These are phyloP conservation scores for Hormiphora californensis DNA, from an alignment of 37 sponge, comb jelly and placozoan species.

Conservation along the genomic window DNA sequence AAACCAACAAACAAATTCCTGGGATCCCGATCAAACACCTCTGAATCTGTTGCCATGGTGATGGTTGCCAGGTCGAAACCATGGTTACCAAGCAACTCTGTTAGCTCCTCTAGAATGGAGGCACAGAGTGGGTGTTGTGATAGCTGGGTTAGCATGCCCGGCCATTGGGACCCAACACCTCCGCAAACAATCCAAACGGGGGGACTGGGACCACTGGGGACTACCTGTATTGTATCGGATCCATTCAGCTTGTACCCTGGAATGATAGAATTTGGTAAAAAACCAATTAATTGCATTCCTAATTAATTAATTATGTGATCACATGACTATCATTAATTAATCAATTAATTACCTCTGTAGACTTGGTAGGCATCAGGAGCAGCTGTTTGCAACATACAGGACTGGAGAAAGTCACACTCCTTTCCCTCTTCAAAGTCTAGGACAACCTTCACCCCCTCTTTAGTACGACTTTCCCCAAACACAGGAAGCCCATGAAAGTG, in stretches of 20 bases:
- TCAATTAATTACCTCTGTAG: too few relatives aligned
- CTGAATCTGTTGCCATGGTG: not conserved
- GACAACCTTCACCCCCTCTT: too few relatives aligned
- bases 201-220: not conserved
- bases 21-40: not conserved
- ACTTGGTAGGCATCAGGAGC: too few relatives aligned
- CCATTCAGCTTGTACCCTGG: not conserved
- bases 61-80: not conserved
- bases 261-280: not conserved
- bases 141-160: not conserved
- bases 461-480: too few relatives aligned
- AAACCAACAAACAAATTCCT: not conserved
- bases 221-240: not conserved
- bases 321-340: too few relatives aligned
- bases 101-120: not conserved
- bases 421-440: too few relatives aligned
- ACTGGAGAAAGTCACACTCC: too few relatives aligned
- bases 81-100: not conserved
- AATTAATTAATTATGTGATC: not conserved
- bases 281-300: not conserved
- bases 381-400: too few relatives aligned
- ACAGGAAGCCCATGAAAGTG: too few relatives aligned
- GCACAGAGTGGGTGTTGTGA: not conserved
- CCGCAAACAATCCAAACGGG: not conserved
- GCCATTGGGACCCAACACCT: constrained; percentile 8